Evolutionary conservation across 2,888 invertebrate species (phyloP).

Genomic region (Drosophila limbata): DNA sequence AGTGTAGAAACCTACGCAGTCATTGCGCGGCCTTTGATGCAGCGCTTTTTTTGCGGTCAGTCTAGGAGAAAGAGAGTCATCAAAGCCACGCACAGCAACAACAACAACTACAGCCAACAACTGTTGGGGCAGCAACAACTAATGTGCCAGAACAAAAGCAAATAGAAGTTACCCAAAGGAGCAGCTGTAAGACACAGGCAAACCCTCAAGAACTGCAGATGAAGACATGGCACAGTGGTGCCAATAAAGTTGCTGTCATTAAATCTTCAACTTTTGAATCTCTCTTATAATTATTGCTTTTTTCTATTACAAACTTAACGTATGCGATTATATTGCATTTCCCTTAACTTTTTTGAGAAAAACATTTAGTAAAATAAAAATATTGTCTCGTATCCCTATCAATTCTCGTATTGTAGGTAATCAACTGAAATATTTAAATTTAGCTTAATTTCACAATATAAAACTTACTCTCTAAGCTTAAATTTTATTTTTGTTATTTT

Average conservation of each 20-base stretch:
- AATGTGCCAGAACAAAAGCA: conserved; percentile 77
- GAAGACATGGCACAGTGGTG: conserved; percentile 2
- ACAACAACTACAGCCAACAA: conserved; percentile 20
- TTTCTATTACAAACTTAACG: neutral
- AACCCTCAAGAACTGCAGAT: conserved; percentile 14
- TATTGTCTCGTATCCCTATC: too few relatives aligned
- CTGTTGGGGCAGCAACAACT: conserved; percentile 45
- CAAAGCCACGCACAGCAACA: conserved; percentile 60
- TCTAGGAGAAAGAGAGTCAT: conserved; percentile 70
- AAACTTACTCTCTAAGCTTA: too few relatives aligned
- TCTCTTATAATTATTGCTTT: neutral
- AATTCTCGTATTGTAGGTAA: too few relatives aligned
- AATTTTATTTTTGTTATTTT: too few relatives aligned
- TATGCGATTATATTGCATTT: too few relatives aligned
- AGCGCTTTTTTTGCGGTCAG: conserved; percentile 69
- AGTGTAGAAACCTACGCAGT: conserved; percentile 70
- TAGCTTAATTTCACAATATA: too few relatives aligned
- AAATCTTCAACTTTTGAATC: neutral
- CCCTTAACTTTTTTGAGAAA: too few relatives aligned
- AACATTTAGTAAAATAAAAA: too few relatives aligned
- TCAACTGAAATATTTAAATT: too few relatives aligned
- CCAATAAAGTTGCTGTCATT: neutral
- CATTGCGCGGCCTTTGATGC: conserved; percentile 72
- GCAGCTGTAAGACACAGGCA: conserved; percentile 54
- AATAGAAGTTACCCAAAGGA: conserved; percentile 69